phyloP scores from a whole-genome alignment of 2,113 vertebrate species.

The Trichomycterus rosablanca region DNA sequence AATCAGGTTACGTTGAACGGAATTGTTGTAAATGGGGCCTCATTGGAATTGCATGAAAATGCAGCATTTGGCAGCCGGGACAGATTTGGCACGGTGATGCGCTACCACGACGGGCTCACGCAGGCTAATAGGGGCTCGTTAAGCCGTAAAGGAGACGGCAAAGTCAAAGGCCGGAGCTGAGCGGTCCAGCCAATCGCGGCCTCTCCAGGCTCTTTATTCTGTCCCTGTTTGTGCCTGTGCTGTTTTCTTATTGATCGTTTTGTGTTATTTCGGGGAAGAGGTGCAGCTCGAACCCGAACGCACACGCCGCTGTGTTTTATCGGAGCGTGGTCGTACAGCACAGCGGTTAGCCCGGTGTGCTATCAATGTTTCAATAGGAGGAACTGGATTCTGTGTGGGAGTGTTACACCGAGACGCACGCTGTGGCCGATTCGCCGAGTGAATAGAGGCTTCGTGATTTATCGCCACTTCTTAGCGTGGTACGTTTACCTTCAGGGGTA shows the following conservation, averaged over 20 bases:
- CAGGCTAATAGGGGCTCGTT: conserved; percentile 32
- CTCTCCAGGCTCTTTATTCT: too few relatives aligned
- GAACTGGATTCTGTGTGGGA: not conserved
- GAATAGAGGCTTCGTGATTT: too few relatives aligned
- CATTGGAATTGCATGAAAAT: conserved; percentile 41
- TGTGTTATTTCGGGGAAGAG: not conserved
- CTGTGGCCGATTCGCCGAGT: conserved; percentile 5
- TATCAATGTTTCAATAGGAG: not conserved
- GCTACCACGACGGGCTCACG: conserved; percentile 20
- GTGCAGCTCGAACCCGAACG: not conserved
- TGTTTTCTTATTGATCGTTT: too few relatives aligned
- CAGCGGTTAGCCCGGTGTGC: too few relatives aligned
- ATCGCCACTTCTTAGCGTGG: too few relatives aligned
- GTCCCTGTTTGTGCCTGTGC: too few relatives aligned
- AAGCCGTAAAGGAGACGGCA: conserved; percentile 7
- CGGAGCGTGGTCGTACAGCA: too few relatives aligned
- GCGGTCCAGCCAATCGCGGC: too few relatives aligned
- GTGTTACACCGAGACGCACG: not conserved
- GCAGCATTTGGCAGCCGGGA: conserved; percentile 27
- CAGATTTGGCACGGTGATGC: conserved; percentile 33
- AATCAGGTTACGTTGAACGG: conserved; percentile 42
- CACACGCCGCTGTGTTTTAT: conserved; percentile 1
- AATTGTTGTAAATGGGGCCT: conserved; percentile 45
- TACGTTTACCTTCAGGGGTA: too few relatives aligned
- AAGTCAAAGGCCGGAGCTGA: not conserved